Evolutionary conservation across 2,888 invertebrate species (phyloP), one percentile per base, ranked within the genome.

Genomic region (Chesias legatella): DNA sequence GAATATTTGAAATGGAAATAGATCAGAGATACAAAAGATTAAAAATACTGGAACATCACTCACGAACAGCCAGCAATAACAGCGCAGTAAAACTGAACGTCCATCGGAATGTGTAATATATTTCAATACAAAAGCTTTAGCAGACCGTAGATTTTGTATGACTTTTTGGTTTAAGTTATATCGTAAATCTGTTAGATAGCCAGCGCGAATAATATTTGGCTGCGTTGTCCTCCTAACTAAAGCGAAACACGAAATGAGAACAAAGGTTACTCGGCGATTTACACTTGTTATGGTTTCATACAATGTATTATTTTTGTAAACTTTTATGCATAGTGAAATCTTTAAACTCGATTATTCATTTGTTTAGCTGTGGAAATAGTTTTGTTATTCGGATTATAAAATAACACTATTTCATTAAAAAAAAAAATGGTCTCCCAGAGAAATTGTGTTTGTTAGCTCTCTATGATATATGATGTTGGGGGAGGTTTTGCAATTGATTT

Each of bases 271-370:
- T 10, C 33, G 23, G 26, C 29, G 25, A 30, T 34, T 30, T 41
- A 11, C 20, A 31, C 32, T 4, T 24, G 39, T 34, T 43, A 38
- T 35, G 39, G 31, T 32, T 43, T 38, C 24, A 32, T 41, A 34
- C 26, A 44, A 35, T 24, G 28, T 31, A 39, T 31, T 26, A 34
- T 35, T 31, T 39, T 31, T 27, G 44, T 44, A 32, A 39, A 39
- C 38, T 27, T 25, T 35, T 44, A 40, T 44, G 44, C 39, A 39
- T 34, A 44, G 34, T 39, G 27, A 27, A 30, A 32, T 32, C 27
- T 33, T 29, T 37, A 31, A 29, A 31, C 34, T 29, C 22, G 43
- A 43, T 34, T 40, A 28, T 33, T 39, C 46, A 42, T 34, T 31
- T 28, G 24, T 10, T 25, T 34, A 32, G 27, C 10, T 4, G 31